Conservation (phyloP, 2,113 vertebrate species). For the Tamias sibiricus region DNA sequence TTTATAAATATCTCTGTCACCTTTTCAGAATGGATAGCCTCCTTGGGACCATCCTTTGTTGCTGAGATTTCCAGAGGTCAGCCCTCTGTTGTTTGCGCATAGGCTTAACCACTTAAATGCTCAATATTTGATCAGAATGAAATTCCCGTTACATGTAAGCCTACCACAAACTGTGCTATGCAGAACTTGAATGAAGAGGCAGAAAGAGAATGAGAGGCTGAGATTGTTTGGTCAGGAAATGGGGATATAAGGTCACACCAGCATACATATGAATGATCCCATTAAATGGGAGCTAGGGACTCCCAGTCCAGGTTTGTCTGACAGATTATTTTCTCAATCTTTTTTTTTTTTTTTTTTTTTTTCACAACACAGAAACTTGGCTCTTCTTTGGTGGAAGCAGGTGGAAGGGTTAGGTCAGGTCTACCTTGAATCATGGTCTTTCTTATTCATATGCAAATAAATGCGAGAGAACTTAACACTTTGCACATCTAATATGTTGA, state of each 20-base stretch:
- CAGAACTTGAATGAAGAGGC: slow-evolving; percentile 41
- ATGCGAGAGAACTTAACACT: slow-evolving; percentile 61
- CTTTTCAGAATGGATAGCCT: slow-evolving; percentile 40
- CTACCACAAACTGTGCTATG: slow-evolving; percentile 1
- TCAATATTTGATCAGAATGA: slow-evolving; percentile 59
- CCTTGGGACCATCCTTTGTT: slow-evolving; percentile 22
- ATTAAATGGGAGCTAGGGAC: slow-evolving; percentile 57
- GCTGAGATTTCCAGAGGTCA: slow-evolving; percentile 34
- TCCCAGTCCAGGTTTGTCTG: slow-evolving; percentile 69
- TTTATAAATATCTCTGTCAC: slow-evolving; percentile 74
- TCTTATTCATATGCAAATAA: slow-evolving; percentile 71
- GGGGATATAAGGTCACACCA: neutral
- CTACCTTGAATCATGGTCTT: slow-evolving; percentile 22
- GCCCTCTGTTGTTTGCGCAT: slow-evolving; percentile 18
- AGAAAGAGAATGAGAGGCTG: neutral
- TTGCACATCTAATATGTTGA: slow-evolving; percentile 65
- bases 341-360: neutral
- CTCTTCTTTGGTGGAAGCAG: neutral
- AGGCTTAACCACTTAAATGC: slow-evolving; percentile 34
- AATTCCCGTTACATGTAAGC: slow-evolving; percentile 32
- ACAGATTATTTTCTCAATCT: neutral
- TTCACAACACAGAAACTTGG: neutral
- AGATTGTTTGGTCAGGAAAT: neutral
- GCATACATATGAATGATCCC: neutral
- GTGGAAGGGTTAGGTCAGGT: slow-evolving; percentile 15